These are phyloP conservation scores for Diaperis boleti DNA, from an alignment of 2,888 invertebrate genomes.

Conservation along the genomic window DNA sequence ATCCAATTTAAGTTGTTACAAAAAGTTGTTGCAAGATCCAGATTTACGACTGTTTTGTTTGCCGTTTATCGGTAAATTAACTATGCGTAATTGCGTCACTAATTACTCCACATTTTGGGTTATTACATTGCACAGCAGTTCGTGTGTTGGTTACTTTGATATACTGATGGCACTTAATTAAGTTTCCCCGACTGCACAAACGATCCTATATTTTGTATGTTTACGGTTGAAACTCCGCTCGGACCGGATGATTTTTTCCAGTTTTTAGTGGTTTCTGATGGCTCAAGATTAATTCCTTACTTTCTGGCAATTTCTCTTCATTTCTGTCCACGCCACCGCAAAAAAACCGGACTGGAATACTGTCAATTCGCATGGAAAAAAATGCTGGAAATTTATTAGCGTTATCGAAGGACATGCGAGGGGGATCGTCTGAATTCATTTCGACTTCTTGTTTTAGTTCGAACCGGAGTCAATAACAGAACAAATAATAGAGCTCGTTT, in stretches of 20 bases:
- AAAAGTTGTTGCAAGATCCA: no score
- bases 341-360: constrained; percentile 1
- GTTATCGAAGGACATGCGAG: no score
- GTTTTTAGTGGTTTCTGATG: constrained; percentile 19
- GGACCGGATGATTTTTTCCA: constrained; percentile 1
- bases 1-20: no score
- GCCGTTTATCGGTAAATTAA: not conserved
- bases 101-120: constrained; percentile 20
- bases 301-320: constrained; percentile 2
- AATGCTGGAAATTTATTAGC: not conserved
- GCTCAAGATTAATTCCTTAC: constrained; percentile 15
- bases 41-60: not conserved
- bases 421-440: no score
- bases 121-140: constrained; percentile 8
- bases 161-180: constrained; percentile 35
- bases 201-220: constrained; percentile 22
- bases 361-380: not conserved
- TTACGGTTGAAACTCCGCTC: constrained; percentile 9
- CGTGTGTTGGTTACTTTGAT: constrained; percentile 23
- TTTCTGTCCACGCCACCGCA: constrained; percentile 5
- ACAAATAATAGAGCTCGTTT: no score
- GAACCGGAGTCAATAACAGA: no score
- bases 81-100: constrained; percentile 30
- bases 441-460: no score
- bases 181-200: constrained; percentile 3